These are phyloP conservation scores for Rhizoglyphus robini DNA, from an alignment of 1,140 invertebrate genomes.

Conservation along the genomic window DNA sequence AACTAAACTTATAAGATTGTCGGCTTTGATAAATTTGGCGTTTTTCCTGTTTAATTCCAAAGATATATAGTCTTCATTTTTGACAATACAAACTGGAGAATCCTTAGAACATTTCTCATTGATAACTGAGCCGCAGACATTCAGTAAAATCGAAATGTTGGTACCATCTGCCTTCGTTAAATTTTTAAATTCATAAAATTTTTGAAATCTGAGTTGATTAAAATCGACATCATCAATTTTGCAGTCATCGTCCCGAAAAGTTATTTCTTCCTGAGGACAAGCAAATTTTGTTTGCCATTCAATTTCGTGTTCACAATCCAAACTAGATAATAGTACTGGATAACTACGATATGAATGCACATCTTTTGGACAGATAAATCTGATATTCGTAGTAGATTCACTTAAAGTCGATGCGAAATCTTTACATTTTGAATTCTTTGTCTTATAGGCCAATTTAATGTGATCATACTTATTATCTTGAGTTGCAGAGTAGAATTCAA, in stretches of 20 bases:
- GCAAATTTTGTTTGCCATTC: slow-evolving; percentile 28
- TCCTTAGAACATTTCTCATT: not conserved
- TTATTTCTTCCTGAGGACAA: slow-evolving; percentile 20
- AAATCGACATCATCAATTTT: slow-evolving; percentile 4
- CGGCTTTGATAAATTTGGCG: slow-evolving; percentile 2
- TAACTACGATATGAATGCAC: not conserved
- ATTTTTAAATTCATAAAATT: not conserved
- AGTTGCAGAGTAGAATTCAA: not conserved
- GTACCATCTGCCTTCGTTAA: not conserved
- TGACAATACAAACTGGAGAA: not conserved
- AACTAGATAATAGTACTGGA: slow-evolving; percentile 23
- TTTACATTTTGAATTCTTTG: not conserved
- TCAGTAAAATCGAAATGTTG: slow-evolving; percentile 19
- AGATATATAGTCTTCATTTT: not conserved
- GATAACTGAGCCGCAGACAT: slow-evolving; percentile 22
- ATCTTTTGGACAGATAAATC: slow-evolving; percentile 23
- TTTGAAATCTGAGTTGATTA: not conserved
- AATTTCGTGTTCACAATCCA: slow-evolving; percentile 25
- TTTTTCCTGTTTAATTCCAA: not conserved
- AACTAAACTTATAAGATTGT: not conserved
- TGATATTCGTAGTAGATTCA: slow-evolving; percentile 15
- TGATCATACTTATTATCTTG: not conserved
- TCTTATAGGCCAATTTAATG: slow-evolving; percentile 8
- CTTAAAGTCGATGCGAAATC: not conserved
- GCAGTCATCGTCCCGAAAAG: not conserved